Conservation (phyloP, 2,888 invertebrate genomes). For the Drosophila engyochracea region DNA sequence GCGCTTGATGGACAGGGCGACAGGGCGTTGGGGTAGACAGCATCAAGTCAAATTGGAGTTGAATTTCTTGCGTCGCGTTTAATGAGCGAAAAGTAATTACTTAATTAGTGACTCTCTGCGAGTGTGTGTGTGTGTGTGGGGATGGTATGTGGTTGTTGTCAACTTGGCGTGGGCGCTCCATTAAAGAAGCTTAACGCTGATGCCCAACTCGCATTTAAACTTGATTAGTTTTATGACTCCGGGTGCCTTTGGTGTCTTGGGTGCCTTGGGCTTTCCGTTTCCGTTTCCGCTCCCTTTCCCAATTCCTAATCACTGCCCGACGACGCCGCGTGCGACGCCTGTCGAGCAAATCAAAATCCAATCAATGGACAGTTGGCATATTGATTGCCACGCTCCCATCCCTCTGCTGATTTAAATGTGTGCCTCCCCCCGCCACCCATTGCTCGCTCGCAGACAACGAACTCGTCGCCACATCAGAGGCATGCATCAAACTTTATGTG, state of each 20-base stretch:
- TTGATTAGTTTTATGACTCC: constrained; percentile 74
- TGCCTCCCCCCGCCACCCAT: too few species aligned
- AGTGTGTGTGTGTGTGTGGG: constrained; percentile 20
- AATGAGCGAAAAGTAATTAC: constrained; percentile 81
- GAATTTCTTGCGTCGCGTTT: constrained; percentile 67
- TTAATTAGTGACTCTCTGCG: constrained; percentile 69
- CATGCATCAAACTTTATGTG: constrained; percentile 38
- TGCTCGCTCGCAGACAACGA: background rate
- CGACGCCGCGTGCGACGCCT: constrained; percentile 29
- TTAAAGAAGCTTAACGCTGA: constrained; percentile 72
- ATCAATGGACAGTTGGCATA: constrained; percentile 74
- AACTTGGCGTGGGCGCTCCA: constrained; percentile 31
- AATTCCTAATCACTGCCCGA: constrained; percentile 49
- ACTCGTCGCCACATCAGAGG: constrained; percentile 12
- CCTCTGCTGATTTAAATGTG: background rate
- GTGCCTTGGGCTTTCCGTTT: background rate
- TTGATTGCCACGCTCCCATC: constrained; percentile 55
- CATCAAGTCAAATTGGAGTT: constrained; percentile 74
- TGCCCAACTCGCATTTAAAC: constrained; percentile 74
- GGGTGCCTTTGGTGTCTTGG: constrained; percentile 1
- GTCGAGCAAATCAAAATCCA: constrained; percentile 73
- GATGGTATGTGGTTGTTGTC: constrained; percentile 17
- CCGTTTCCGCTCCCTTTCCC: background rate
- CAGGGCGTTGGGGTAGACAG: constrained; percentile 39
- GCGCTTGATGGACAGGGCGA: constrained; percentile 58